Base-by-base conservation (phyloP, 2,888 invertebrate genomes). In the Cheilosia variabilis region DNA sequence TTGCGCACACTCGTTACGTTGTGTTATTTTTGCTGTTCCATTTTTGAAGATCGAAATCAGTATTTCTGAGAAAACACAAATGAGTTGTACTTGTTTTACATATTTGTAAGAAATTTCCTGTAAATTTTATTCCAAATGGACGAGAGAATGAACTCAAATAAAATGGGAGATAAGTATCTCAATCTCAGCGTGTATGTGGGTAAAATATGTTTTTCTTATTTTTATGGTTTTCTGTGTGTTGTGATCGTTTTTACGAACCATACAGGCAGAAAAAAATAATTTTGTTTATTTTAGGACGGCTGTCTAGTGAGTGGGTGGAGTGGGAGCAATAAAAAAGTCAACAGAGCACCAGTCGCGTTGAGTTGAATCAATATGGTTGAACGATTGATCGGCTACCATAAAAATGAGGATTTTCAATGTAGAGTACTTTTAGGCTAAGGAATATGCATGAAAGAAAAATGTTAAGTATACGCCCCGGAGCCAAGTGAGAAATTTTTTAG, bases 211-310 rank as follows among this genome's bases (percentile, higher is more conserved):
- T 19, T 45, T 76, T 52, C 52, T 34, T 57, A 41, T 63, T 55
- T 77, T 69, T 63, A 62, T 63, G 37, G 45, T 13, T 55, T 71
- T 47, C 41, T 62, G 19, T 58, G 37, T 72, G 53, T 71, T 82
- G 43, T 60, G 66, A 47, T 60, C 55, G 24, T 66, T 75, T 52
- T 57, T 65, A 65, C n/a, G 63, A 13, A 13, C 24, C n/a, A 53
- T n/a, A 19, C 37, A 13, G 37, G 19, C 57, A 71, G 65, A 83
- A 53, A 53, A 37, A 24, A 24, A n/a, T 4, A 31, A 31, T 50
- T 60, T 62, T 69, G 47, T 78, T 78, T 78, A 71, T 78, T 78
- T 71, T 69, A 34, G 62, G 45, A 69, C 17, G 69, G 4, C 37
- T 62, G 47, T 41, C 15, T 37, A 41, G 47, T 53, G 31, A 24